Evolutionary conservation across 1,140 invertebrate genomes (phyloP), one percentile per base, ranked within the genome.

Genomic region (Cydia strobilella): DNA sequence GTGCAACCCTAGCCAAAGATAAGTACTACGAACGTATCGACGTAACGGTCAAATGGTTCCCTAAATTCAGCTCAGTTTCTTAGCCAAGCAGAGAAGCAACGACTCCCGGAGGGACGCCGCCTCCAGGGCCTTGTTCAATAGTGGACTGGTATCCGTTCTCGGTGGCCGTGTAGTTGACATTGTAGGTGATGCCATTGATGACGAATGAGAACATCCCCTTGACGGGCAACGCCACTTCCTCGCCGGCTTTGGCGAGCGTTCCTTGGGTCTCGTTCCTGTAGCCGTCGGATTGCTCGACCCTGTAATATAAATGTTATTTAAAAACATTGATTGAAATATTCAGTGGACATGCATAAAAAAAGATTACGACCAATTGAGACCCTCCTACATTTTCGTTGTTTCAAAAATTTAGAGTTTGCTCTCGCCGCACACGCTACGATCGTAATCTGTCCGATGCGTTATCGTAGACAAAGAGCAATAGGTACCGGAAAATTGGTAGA

Each of bases 141-240:
- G 80, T 79, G 7, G 95, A 94, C 74, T 94, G 93, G 87, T 95
- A 96, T 25, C 96, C 96, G 77, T 95, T 95, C 77, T 96, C 95
- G 83, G 97, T 96, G 48, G 96, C 96, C 25, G 94, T 93, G 86
- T 97, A 97, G 6, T 93, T 94, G 4, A 97, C 87, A 0, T 86
- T 91, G 80, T 95, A 94, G 0, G 82, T 88, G 13, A 93, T 83
- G 2, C 94, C 94, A 77, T 94, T 93, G 7, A 92, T 87, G 62
- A 92, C 81, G 87, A 93, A 95, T 51, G 85, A 87, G 83, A 94
- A 95, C 3, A 82, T 86, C 59, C 95, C 95, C 74, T 79, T 84
- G 4, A 93, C 87, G 48, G 83, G 84, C 5, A 93, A 71, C 3
- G 77, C 80, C 51, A 90, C 88, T 25, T 93, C 84, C 7, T 93